Conservation (phyloP, 2,797 vertebrate genomes). For the Clangula hyemalis region DNA sequence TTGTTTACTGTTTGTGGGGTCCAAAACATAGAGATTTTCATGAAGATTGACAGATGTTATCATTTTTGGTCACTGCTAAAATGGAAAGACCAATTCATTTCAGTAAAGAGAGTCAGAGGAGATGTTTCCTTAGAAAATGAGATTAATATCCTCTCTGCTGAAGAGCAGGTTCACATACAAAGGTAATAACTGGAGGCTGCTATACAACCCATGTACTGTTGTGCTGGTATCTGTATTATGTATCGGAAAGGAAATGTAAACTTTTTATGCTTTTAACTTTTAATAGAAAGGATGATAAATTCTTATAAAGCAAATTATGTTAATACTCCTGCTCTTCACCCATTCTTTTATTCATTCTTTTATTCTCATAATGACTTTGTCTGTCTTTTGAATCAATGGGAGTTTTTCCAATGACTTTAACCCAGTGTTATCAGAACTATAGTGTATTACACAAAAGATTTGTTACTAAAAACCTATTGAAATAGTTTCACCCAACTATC, state of each 20-base stretch:
- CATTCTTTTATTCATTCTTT: neutral
- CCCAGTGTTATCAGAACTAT: neutral
- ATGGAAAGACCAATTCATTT: neutral
- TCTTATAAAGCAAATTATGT: neutral
- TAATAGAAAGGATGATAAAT: neutral
- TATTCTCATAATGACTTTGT: neutral
- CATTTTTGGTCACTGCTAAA: constrained; percentile 28
- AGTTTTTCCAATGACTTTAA: neutral
- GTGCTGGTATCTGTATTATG: neutral
- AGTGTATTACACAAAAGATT: neutral
- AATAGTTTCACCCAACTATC: neutral
- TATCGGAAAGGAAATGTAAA: neutral
- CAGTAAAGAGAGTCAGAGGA: neutral
- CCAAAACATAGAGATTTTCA: constrained; percentile 40
- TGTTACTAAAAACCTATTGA: neutral
- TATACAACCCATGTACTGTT: neutral
- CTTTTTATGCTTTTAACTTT: neutral
- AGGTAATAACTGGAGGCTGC: neutral
- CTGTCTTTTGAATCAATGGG: neutral
- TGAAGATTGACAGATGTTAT: constrained; percentile 39
- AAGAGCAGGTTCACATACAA: neutral
- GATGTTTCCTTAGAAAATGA: constrained; percentile 22
- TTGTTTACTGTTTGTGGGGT: constrained; percentile 38
- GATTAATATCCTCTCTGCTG: neutral
- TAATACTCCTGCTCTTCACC: neutral